These are phyloP conservation scores for Halyomorpha halys DNA, from an alignment of 1,140 invertebrate genomes.

Conservation along the genomic window DNA sequence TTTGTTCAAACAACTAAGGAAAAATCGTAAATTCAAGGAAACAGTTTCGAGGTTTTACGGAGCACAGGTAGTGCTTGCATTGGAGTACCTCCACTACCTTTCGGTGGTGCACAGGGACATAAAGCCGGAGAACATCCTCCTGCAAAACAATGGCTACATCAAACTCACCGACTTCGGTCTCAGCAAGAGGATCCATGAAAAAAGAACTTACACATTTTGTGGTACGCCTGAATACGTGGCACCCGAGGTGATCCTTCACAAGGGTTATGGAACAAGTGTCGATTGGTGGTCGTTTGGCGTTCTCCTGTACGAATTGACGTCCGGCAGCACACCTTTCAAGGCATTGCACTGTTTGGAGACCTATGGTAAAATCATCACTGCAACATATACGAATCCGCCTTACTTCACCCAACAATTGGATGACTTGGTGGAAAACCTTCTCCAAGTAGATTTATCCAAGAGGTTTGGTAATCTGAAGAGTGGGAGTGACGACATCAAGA, in stretches of 20 bases:
- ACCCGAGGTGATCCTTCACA: too few species aligned
- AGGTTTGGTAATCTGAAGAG: constrained; percentile 80
- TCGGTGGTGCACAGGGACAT: too few species aligned
- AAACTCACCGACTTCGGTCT: too few species aligned
- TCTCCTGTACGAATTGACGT: constrained; percentile 71
- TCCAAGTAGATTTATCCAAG: constrained; percentile 78
- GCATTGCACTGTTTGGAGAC: constrained; percentile 77
- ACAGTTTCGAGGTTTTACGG: too few species aligned
- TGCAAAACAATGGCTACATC: too few species aligned
- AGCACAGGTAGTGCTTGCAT: too few species aligned
- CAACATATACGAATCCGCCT: constrained; percentile 58
- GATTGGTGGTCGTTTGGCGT: constrained; percentile 42
- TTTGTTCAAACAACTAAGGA: too few species aligned
- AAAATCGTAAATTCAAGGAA: too few species aligned
- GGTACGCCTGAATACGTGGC: constrained; percentile 33
- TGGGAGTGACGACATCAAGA: constrained; percentile 57
- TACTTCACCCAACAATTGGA: constrained; percentile 64
- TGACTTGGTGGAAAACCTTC: constrained; percentile 72
- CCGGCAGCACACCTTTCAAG: constrained; percentile 75
- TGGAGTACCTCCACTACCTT: too few species aligned
- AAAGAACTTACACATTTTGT: constrained; percentile 34
- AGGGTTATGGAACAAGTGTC: constrained; percentile 66
- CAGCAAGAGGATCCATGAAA: too few species aligned
- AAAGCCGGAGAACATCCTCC: too few species aligned
- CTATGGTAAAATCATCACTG: constrained; percentile 76